Conservation (phyloP, 2,113 vertebrate species). For the Anser cygnoides region DNA sequence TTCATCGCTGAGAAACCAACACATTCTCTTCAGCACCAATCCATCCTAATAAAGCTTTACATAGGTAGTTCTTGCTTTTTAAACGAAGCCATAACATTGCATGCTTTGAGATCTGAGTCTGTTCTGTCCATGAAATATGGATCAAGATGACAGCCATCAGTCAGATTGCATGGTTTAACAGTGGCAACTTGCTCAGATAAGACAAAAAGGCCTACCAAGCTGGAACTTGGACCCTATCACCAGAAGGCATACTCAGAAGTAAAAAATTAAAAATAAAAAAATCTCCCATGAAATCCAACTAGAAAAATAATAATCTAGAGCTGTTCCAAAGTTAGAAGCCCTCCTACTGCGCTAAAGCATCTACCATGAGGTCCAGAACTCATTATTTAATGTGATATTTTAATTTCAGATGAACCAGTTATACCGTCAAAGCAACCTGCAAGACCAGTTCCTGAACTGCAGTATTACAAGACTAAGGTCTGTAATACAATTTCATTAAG, state of each 20-base stretch:
- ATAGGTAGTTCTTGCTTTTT: background rate
- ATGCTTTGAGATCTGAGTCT: background rate
- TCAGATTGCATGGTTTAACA: background rate
- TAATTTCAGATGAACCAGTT: conserved; percentile 72
- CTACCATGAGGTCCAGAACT: background rate
- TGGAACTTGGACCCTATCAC: background rate
- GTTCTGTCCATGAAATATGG: background rate
- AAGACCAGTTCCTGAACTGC: conserved; percentile 68
- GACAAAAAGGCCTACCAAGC: background rate
- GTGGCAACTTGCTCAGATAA: background rate
- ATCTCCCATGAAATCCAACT: background rate
- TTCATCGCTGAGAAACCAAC: background rate
- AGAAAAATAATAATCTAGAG: background rate
- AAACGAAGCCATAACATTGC: background rate
- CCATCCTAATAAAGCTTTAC: background rate
- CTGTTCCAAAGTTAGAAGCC: background rate
- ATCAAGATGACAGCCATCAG: background rate
- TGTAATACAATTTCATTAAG: background rate
- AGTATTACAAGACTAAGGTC: conserved; percentile 73
- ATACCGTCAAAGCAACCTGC: conserved; percentile 60
- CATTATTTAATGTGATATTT: background rate
- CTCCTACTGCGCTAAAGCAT: background rate
- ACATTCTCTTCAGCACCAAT: background rate
- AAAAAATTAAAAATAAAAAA: background rate
- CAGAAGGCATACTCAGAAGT: background rate